Evolutionary conservation across 2,888 invertebrate genomes (phyloP), one percentile per base, ranked within the genome.

Genomic region (Atherix ibis): DNA sequence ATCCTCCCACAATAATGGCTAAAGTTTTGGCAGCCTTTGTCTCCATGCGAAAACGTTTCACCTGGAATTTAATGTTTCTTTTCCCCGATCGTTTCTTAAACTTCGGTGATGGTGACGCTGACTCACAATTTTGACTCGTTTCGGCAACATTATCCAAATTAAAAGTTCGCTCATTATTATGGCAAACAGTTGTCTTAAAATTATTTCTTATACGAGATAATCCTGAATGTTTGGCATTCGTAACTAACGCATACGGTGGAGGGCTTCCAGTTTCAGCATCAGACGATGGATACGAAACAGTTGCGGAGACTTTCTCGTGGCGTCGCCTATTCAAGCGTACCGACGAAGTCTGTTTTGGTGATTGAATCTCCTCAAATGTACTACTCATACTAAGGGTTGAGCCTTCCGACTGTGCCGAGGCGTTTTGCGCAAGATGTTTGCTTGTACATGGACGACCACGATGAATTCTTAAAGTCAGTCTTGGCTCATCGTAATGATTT

Each of bases 1-100:
- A 97, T 24, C 91, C 91, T 0, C 95, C 95, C 2, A 97, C 94
- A 40, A 97, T 94, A 41, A 97, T 92, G 42, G 89, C 92, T 37
- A 95, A 66, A 1, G 94, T 94, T 61, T 94, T 94, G 2, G 94
- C 92, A 0, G 94, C 94, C 64, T 92, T 94, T 0, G 92, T 91
- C 58, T 95, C 94, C 78, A 91, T 88, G 4, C 83, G 73, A 56
- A 89, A 89, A 36, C 88, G 75, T 55, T 87, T 87, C 41, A 87
- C 85, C 70, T 85, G 78, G 15, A 85, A 79, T 56, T 88, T 89
- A 39, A 85, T 82, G 53, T 87, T 88, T 38, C 88, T 68, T 52
- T 83, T 85, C 8, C 84, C 83, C 70, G 87, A 10, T 10, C 10
- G 22, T 22, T 35, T 35, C 10, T 27, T 30, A 4, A 27, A 24